phyloP scores from a whole-genome alignment of 2,113 vertebrate genomes.

The Cariama cristata region DNA sequence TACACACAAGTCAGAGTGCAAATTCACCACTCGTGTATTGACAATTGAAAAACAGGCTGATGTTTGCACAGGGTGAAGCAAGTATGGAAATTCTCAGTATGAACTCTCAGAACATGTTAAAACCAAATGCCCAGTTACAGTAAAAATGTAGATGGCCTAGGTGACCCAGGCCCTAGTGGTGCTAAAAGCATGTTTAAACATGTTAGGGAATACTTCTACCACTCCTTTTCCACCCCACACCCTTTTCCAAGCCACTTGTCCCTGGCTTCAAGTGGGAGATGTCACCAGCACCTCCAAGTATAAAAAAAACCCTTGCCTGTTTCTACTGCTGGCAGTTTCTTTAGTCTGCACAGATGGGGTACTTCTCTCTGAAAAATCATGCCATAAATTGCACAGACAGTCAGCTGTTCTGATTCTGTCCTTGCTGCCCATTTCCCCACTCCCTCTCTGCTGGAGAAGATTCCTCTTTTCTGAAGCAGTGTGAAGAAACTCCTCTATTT shows the following conservation, averaged over 20 bases:
- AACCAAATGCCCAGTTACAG: not conserved
- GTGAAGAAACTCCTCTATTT: not conserved
- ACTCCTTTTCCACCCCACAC: not conserved
- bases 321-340: not conserved
- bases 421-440: not conserved
- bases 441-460: not conserved
- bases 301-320: not conserved
- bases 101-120: not conserved
- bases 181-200: not conserved
- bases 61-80: not conserved
- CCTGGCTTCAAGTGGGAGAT: not conserved
- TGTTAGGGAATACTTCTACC: not conserved
- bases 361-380: conserved; percentile 38
- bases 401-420: conserved; percentile 17
- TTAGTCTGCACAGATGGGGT: not conserved
- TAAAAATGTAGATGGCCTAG: not conserved
- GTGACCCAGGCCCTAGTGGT: not conserved
- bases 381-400: not conserved
- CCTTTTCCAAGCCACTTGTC: not conserved
- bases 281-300: not conserved
- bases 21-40: not conserved
- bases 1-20: not conserved
- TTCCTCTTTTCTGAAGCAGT: not conserved
- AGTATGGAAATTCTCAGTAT: not conserved
- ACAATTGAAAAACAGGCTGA: not conserved